Evolutionary conservation across 2,113 vertebrate species (phyloP).

Genomic region (Furnarius figulus): DNA sequence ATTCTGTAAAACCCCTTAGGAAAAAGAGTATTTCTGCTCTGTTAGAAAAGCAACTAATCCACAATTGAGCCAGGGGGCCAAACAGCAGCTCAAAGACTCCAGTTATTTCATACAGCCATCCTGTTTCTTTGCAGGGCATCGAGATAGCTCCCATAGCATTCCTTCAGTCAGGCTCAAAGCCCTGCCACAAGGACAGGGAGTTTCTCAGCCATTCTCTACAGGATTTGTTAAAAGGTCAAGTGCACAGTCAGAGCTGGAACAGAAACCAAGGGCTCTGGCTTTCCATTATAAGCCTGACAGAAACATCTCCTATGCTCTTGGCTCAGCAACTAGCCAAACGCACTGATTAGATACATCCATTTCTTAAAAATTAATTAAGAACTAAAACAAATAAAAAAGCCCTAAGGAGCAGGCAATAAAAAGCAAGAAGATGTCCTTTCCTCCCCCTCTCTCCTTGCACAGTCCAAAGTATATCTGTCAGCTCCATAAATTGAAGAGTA

Average conservation of each 20-base stretch:
- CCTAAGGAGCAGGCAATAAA: not conserved
- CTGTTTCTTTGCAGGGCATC: not conserved
- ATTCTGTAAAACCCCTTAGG: not conserved
- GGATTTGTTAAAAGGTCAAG: constrained; percentile 18
- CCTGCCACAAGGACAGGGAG: not conserved
- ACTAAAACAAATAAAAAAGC: not conserved
- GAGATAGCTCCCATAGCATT: not conserved
- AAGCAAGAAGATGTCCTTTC: not conserved
- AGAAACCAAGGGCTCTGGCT: not conserved
- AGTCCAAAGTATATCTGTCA: not conserved
- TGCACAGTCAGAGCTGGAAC: not conserved
- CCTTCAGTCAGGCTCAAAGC: not conserved
- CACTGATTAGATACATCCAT: constrained; percentile 15
- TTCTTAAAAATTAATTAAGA: constrained; percentile 26
- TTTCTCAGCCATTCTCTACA: not conserved
- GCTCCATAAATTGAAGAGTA: not conserved
- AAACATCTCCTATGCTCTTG: not conserved
- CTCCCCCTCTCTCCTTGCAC: not conserved
- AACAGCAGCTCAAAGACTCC: not conserved
- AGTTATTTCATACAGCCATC: not conserved
- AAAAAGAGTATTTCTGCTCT: not conserved
- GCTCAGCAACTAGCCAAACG: not conserved
- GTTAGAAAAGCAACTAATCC: not conserved
- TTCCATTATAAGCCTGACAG: not conserved
- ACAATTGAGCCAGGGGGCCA: not conserved